Percentiles rank a stretch among this genome's conserved stretches.
Conservation (phyloP, 2,888 invertebrate genomes). For the Galerucella pusilla region DNA sequence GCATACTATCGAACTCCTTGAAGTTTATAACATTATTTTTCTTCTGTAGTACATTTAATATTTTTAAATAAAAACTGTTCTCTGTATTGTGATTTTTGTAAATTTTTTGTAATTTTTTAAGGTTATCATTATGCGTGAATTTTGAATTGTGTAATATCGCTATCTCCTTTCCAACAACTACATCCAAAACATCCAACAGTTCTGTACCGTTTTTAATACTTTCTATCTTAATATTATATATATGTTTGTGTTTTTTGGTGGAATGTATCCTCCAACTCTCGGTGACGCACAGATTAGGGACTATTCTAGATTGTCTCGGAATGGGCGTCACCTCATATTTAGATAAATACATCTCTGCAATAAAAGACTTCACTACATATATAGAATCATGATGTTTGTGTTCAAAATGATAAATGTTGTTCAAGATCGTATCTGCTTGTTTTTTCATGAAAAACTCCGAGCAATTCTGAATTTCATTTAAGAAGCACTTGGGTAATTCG, state of each 20-base stretch:
- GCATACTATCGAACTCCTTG: slow-evolving; percentile 48
- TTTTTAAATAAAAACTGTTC: slow-evolving; percentile 43
- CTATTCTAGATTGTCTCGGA: slow-evolving; percentile 65
- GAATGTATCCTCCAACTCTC: slow-evolving; percentile 35
- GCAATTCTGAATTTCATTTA: slow-evolving; percentile 74
- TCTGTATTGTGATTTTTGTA: slow-evolving; percentile 20
- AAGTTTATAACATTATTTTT: slow-evolving; percentile 49
- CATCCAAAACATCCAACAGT: slow-evolving; percentile 47
- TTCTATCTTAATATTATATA: slow-evolving; percentile 27
- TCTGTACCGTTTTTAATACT: slow-evolving; percentile 22
- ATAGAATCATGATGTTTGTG: slow-evolving; percentile 50
- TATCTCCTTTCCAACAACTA: slow-evolving; percentile 68
- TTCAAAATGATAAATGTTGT: slow-evolving; percentile 74
- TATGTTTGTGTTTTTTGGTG: slow-evolving; percentile 21
- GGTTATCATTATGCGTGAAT: slow-evolving; percentile 63
- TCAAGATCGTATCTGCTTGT: slow-evolving; percentile 75
- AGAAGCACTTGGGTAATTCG: slow-evolving; percentile 72
- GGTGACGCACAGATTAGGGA: slow-evolving; percentile 62
- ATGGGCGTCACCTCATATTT: slow-evolving; percentile 71
- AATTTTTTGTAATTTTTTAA: slow-evolving; percentile 38
- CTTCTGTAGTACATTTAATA: slow-evolving; percentile 37
- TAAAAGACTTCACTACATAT: slow-evolving; percentile 57
- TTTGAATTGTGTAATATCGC: slow-evolving; percentile 70
- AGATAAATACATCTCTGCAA: slow-evolving; percentile 71
- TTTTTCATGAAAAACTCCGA: slow-evolving; percentile 74